A percentile compares a stretch with the other conserved stretches of the same genome.
phyloP scores from a whole-genome alignment of 1,140 invertebrate genomes.

The Drosophila asahinai region DNA sequence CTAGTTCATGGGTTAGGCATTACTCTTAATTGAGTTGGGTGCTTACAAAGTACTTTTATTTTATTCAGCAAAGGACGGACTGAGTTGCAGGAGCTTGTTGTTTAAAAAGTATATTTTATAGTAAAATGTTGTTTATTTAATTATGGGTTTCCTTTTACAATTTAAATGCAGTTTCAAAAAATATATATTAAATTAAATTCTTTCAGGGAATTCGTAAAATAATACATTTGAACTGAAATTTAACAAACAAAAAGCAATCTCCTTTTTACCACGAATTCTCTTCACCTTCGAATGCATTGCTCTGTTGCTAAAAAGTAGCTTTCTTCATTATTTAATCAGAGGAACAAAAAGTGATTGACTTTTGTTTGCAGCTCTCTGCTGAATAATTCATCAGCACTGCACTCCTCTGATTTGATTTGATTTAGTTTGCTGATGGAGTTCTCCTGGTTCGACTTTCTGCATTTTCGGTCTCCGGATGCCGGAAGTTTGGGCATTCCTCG shows the following conservation, averaged over 20 bases:
- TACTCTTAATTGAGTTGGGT: constrained; percentile 5
- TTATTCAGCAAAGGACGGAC: neutral
- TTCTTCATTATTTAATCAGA: constrained; percentile 12
- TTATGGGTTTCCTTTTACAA: neutral
- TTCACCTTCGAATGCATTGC: neutral
- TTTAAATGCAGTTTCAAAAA: neutral
- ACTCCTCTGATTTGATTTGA: constrained; percentile 51
- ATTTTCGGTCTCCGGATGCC: neutral
- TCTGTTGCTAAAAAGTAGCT: neutral
- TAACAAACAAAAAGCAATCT: neutral
- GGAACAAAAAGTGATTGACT: constrained; percentile 26
- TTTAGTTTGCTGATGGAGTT: constrained; percentile 1
- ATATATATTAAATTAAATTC: neutral
- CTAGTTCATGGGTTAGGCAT: neutral
- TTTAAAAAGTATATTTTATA: too few relatives aligned
- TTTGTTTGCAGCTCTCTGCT: constrained; percentile 14
- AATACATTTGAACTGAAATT: neutral
- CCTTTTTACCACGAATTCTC: neutral
- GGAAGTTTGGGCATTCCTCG: constrained; percentile 10
- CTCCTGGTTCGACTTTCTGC: neutral
- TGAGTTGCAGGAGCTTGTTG: neutral
- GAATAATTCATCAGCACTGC: constrained; percentile 55
- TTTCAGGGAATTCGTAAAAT: neutral
- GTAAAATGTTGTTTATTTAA: too few relatives aligned
- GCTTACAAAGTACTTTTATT: neutral